Base-by-base conservation (phyloP, 2,888 invertebrate genomes). In the Drosophila infuscata region DNA sequence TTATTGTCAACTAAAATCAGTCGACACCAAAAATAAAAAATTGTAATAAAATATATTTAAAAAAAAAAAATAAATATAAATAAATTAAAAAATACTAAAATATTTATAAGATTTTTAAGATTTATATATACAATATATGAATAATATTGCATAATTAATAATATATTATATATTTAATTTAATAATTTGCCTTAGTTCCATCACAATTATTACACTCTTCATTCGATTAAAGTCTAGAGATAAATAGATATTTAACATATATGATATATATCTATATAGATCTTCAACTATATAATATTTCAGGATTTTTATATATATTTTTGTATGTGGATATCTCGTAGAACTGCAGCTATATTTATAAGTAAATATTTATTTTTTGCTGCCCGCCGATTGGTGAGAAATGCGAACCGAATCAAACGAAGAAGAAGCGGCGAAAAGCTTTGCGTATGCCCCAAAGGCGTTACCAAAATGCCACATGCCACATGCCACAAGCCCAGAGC, bases 391-490 rank as follows among this genome's bases (percentile, higher is more conserved):
- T 77, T 77, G 77, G 77, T 46, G 74, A 48, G 65, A 69, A 43
- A 54, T 59, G n/a, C 9, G 20, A 58, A 33, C n/a, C 75, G 69
- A 66, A 76, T 71, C 54, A 52, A 41, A 64, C 25, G 56, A 35
- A n/a, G 56, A 35, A n/a, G 12, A 32, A 32, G 12, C 33, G 11
- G 41, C 30, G 49, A 41, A 56, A 52, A 36, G 53, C 60, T 62
- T 77, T 74, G 70, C 79, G 67, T 78, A 62, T 65, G 53, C 56
- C 64, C 46, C 56, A 81, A 70, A 83, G 82, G 82, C 82, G 87
- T 87, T 83, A 54, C 83, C 87, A 33, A 81, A 83, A 68, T 66
- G 76, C 54, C 48, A 41, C 29, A 53, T 46, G 67, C 52, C 52
- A 20, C 70, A 53, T 38, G 58, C 46, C 46, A 17, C 57, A 46